phyloP scores from a whole-genome alignment of 2,797 vertebrate genomes.

The Kryptolebias ocellatus region DNA sequence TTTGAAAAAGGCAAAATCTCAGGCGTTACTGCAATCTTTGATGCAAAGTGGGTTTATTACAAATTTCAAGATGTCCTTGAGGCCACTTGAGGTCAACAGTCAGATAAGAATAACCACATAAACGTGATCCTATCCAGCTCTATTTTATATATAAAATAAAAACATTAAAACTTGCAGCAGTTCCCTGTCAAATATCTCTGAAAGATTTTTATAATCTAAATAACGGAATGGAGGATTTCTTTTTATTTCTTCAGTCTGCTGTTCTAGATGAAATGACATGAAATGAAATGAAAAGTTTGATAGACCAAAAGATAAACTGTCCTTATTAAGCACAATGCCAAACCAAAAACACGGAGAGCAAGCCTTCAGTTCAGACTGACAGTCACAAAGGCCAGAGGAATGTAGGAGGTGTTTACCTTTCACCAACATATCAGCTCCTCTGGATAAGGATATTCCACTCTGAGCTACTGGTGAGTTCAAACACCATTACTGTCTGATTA shows the following conservation, averaged over 20 bases:
- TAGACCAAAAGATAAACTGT: constrained; percentile 45
- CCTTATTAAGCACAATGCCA: constrained; percentile 50
- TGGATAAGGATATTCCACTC: constrained; percentile 42
- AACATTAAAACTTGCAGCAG: constrained; percentile 9
- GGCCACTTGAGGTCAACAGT: constrained; percentile 3
- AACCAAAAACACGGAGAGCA: constrained; percentile 30
- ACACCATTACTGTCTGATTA: constrained; percentile 30
- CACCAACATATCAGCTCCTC: constrained; percentile 33
- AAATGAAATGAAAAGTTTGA: constrained; percentile 38
- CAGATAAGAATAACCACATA: constrained; percentile 17
- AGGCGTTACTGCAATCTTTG: constrained; percentile 16
- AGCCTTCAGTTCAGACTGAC: constrained; percentile 25
- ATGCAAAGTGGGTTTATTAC: constrained; percentile 14
- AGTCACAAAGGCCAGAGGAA: constrained; percentile 27
- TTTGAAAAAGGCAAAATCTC: constrained; percentile 26
- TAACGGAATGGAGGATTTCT: constrained; percentile 17
- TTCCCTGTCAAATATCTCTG: not conserved
- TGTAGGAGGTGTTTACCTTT: constrained; percentile 48
- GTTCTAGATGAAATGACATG: constrained; percentile 23
- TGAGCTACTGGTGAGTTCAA: constrained; percentile 28
- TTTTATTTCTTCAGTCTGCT: not conserved
- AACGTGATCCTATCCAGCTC: not conserved
- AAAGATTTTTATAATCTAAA: constrained; percentile 24
- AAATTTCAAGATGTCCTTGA: constrained; percentile 7
- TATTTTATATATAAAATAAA: constrained; percentile 10